Percentiles rank a stretch among this genome's conserved stretches.
Evolutionary conservation across 2,888 invertebrate species (phyloP).

Genomic region (Dermolepida albohirtum): DNA sequence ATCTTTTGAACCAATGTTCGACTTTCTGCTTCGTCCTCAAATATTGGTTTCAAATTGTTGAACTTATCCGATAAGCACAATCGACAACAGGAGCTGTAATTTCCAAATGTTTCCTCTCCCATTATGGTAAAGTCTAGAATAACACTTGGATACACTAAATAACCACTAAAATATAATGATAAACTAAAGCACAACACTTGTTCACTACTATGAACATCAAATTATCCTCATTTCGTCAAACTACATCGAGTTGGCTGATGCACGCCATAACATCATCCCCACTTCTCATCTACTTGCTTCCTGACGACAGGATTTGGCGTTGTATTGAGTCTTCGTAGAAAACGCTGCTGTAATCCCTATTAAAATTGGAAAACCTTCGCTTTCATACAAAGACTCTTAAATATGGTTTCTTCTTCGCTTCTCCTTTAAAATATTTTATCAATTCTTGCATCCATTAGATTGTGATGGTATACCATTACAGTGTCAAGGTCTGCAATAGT

Average conservation of each 20-base stretch:
- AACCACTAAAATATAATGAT: constrained; percentile 25
- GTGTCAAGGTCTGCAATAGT: constrained; percentile 34
- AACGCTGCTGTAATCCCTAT: constrained; percentile 36
- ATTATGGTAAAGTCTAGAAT: constrained; percentile 40
- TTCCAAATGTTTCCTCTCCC: constrained; percentile 49
- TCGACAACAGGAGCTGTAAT: constrained; percentile 61
- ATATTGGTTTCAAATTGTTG: constrained; percentile 60
- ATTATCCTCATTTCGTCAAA: constrained; percentile 43
- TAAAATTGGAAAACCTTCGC: constrained; percentile 27
- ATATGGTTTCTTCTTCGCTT: not conserved
- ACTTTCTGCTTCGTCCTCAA: constrained; percentile 56
- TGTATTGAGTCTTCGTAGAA: constrained; percentile 42
- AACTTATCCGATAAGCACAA: constrained; percentile 61
- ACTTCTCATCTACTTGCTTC: constrained; percentile 44
- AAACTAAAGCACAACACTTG: constrained; percentile 33
- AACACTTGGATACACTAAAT: constrained; percentile 30
- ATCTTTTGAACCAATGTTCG: constrained; percentile 72
- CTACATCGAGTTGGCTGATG: constrained; percentile 41
- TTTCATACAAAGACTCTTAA: not conserved
- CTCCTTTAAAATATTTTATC: not conserved
- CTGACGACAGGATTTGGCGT: constrained; percentile 45
- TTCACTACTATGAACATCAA: constrained; percentile 32
- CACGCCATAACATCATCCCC: constrained; percentile 45
- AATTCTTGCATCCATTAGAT: constrained; percentile 18
- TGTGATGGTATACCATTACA: constrained; percentile 27